These are phyloP conservation scores for Digitonthophagus gazella DNA, from an alignment of 2,888 invertebrate genomes.

Conservation along the genomic window DNA sequence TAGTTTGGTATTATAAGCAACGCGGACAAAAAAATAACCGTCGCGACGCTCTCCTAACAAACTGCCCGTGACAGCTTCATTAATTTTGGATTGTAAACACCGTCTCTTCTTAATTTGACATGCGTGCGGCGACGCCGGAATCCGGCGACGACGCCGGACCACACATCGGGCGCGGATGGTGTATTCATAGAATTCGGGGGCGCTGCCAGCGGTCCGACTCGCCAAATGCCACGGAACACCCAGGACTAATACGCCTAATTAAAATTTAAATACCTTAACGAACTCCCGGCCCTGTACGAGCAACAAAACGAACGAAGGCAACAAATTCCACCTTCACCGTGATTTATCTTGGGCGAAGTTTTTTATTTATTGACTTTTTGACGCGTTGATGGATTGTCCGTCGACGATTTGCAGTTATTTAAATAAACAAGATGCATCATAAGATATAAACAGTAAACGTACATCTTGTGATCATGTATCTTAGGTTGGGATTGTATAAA, in stretches of 20 bases:
- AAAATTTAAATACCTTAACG: conserved; percentile 33
- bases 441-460: not conserved
- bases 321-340: not conserved
- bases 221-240: conserved; percentile 36
- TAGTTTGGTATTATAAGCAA: not conserved
- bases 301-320: conserved; percentile 11
- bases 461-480: too few species aligned
- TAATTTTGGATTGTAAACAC: conserved; percentile 27
- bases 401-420: not conserved
- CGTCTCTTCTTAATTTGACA: conserved; percentile 26
- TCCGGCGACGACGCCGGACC: conserved; percentile 30
- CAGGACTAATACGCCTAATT: conserved; percentile 33
- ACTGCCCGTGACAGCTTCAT: conserved; percentile 22
- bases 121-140: conserved; percentile 18
- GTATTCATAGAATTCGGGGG: conserved; percentile 35
- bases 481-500: too few species aligned
- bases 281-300: conserved; percentile 20
- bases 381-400: not conserved
- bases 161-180: conserved; percentile 35
- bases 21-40: not conserved
- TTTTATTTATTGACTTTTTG: not conserved
- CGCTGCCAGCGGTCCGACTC: conserved; percentile 34
- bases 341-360: not conserved
- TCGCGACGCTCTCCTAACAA: not conserved
- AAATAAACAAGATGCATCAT: not conserved